Evolutionary conservation across 2,797 vertebrate genomes (phyloP).

Genomic region (Myotis planiceps): DNA sequence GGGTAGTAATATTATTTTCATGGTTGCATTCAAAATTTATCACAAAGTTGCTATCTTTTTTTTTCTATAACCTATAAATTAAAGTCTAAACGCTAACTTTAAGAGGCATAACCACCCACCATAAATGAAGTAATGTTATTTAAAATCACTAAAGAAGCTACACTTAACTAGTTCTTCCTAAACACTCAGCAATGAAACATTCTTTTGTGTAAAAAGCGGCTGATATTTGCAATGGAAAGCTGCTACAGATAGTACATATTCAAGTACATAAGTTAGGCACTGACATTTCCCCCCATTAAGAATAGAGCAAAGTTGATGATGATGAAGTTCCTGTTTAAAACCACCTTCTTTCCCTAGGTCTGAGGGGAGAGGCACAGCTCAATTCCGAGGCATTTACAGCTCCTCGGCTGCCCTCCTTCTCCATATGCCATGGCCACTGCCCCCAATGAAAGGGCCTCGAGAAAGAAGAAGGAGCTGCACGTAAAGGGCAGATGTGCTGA

Average conservation of each 20-base stretch:
- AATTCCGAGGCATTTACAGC: not conserved
- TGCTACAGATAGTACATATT: not conserved
- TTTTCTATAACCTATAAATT: slow-evolving; percentile 51
- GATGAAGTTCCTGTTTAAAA: not conserved
- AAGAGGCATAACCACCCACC: not conserved
- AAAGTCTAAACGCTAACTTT: slow-evolving; percentile 53
- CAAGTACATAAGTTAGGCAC: not conserved
- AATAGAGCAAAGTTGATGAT: not conserved
- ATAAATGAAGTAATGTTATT: slow-evolving; percentile 2
- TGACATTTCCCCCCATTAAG: not conserved
- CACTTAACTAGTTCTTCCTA: not conserved
- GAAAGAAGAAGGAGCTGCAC: not conserved
- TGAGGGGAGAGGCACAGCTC: not conserved
- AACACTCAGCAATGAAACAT: slow-evolving; percentile 3
- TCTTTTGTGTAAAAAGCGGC: not conserved
- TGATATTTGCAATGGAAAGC: not conserved
- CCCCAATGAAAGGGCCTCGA: not conserved
- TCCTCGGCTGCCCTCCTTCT: not conserved
- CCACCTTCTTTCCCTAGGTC: not conserved
- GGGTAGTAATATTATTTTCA: not conserved
- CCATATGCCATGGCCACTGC: not conserved
- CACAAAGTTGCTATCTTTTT: slow-evolving; percentile 54
- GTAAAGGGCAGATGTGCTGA: not conserved
- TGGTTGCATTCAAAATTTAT: slow-evolving; percentile 49
- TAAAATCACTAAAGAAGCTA: slow-evolving; percentile 22